Evolutionary conservation across 2,888 invertebrate genomes (phyloP), one percentile per base, ranked within the genome.

Genomic region (Drosophila antonietae): DNA sequence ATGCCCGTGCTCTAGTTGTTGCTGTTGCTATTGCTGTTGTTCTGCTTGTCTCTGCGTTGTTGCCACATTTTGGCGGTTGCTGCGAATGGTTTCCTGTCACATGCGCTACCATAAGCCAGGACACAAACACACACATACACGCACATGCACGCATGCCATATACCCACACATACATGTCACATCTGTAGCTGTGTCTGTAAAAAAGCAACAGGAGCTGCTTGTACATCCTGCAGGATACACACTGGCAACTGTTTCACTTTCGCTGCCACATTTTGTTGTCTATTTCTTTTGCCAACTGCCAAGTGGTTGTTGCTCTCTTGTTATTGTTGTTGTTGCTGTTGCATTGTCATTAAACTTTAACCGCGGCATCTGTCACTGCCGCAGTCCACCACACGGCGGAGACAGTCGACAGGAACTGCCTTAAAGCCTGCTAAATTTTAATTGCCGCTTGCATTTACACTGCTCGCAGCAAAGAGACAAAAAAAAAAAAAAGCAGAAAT

Each of bases 61-160:
- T 88, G 86, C 88, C 86, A 77, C 86, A 88, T 88, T 86, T 86
- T 80, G 88, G 86, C 86, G 88, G 86, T 88, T 74, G 73, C 80
- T 68, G 88, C 70, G 84, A 84, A 80, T 78, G 81, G 83, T 85
- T 86, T 86, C 86, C 86, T 86, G 88, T 80, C 78, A 80, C 75
- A 81, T 81, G 81, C 80, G 75, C 80, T 81, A 84, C 75, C 84
- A 76, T 76, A 82, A 69, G 68, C 67, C 28, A 49, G 47, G 55
- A 73, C 78, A 66, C 87, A 81, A 67, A 74, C 73, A 69, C 63
- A 67, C 79, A 73, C 73, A 72, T 64, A 9, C 23, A 28, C 10
- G 6, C 49, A 14, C 18, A 1, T 14, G 1, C 35, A 20, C 53
- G 8, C 53, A 39, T 18, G 35, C 18, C 46, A 33, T n/a, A 31